These are phyloP conservation scores for Idris sp. DNA, from an alignment of 1,140 invertebrate species.

Conservation along the genomic window DNA sequence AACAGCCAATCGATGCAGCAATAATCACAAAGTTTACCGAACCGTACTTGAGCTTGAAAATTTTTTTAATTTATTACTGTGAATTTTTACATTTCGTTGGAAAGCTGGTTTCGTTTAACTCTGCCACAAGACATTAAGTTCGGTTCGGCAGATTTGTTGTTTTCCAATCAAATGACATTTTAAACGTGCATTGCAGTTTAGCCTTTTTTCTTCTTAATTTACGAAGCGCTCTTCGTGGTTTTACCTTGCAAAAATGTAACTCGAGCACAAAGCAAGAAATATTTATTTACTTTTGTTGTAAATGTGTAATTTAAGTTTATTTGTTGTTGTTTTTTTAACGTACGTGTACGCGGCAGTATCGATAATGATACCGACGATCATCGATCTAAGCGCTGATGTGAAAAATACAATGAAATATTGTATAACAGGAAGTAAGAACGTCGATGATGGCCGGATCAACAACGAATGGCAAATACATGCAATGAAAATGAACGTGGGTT, in stretches of 20 bases:
- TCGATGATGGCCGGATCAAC: slow-evolving; percentile 62
- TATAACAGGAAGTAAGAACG: slow-evolving; percentile 59
- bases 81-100: too few species aligned
- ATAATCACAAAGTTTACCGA: slow-evolving; percentile 15
- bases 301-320: slow-evolving; percentile 36
- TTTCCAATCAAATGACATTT: too few species aligned
- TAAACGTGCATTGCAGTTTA: slow-evolving; percentile 1
- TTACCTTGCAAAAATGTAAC: slow-evolving; percentile 40
- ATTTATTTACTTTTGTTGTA: slow-evolving; percentile 15
- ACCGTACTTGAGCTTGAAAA: slow-evolving; percentile 40
- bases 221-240: slow-evolving; percentile 48
- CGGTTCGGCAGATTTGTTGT: too few species aligned
- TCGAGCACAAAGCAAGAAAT: slow-evolving; percentile 45
- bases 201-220: slow-evolving; percentile 6
- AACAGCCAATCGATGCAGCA: slow-evolving; percentile 37
- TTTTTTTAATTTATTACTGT: too few species aligned
- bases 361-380: slow-evolving; percentile 60
- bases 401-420: slow-evolving; percentile 61
- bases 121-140: too few species aligned
- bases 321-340: slow-evolving; percentile 58
- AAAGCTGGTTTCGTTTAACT: too few species aligned
- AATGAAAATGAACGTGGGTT: slow-evolving; percentile 42
- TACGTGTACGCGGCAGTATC: slow-evolving; percentile 63
- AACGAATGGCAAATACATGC: slow-evolving; percentile 48
- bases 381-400: slow-evolving; percentile 57